A percentile compares a stretch with the other conserved stretches of the same genome.
These are phyloP conservation scores for Tachina grossa DNA, from an alignment of 2,888 invertebrate species.

Conservation along the genomic window DNA sequence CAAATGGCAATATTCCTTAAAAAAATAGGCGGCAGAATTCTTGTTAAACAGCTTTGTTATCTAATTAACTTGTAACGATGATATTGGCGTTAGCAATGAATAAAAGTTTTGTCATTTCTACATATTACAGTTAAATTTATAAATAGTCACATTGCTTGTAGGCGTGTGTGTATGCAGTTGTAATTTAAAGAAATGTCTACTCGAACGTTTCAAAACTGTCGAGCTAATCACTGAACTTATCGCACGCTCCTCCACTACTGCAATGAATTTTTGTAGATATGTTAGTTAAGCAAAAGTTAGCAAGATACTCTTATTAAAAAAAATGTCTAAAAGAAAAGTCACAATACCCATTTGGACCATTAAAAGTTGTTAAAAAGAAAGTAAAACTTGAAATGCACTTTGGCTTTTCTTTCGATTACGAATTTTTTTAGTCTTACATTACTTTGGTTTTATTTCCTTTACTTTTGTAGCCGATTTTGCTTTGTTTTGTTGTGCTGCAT, in stretches of 20 bases:
- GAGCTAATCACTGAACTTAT: not conserved
- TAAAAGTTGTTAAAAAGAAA: slow-evolving; percentile 72
- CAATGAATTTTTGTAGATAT: slow-evolving; percentile 16
- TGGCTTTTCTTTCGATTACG: slow-evolving; percentile 71
- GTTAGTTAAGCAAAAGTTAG: slow-evolving; percentile 22
- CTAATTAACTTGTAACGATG: not conserved
- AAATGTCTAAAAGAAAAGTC: slow-evolving; percentile 49
- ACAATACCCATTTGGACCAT: slow-evolving; percentile 72
- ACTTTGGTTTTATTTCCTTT: slow-evolving; percentile 29
- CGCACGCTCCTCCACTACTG: not conserved
- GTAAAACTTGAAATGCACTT: slow-evolving; percentile 73
- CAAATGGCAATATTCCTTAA: not conserved
- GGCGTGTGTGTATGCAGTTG: slow-evolving; percentile 16
- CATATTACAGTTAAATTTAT: slow-evolving; percentile 28
- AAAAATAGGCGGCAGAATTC: not conserved
- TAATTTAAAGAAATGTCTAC: not conserved
- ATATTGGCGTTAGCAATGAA: slow-evolving; percentile 8
- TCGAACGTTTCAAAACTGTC: not conserved
- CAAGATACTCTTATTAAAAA: slow-evolving; percentile 31
- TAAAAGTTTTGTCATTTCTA: slow-evolving; percentile 43
- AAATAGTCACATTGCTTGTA: slow-evolving; percentile 33
- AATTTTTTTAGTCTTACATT: slow-evolving; percentile 46
- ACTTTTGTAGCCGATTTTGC: slow-evolving; percentile 8
- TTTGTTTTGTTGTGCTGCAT: slow-evolving; percentile 21
- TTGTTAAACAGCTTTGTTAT: slow-evolving; percentile 12